Conservation (phyloP, 1,140 invertebrate genomes). For the Spodoptera litura region DNA sequence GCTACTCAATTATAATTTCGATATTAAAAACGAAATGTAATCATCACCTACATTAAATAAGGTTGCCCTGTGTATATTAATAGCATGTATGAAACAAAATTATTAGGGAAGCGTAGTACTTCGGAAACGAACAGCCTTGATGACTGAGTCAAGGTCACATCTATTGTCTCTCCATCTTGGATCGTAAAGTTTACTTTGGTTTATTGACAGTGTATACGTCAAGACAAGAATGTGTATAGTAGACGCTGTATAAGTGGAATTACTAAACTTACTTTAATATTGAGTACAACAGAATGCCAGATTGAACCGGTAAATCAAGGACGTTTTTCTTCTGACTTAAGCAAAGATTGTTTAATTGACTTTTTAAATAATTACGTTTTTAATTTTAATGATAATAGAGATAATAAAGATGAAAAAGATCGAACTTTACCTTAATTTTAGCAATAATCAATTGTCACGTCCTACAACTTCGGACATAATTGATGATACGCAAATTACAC, state of each 20-base stretch:
- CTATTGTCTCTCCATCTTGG: conserved; percentile 28
- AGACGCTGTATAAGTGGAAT: conserved; percentile 5
- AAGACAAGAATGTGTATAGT: background rate
- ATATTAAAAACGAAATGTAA: background rate
- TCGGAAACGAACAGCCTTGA: conserved; percentile 33
- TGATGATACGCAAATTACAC: conserved; percentile 46
- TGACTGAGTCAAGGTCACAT: conserved; percentile 41
- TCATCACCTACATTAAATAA: background rate
- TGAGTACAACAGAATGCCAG: background rate
- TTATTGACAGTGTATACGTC: conserved; percentile 13
- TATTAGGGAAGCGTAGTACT: conserved; percentile 13
- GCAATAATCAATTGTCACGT: conserved; percentile 2
- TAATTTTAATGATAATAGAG: background rate
- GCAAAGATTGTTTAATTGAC: background rate
- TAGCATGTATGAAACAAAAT: conserved; percentile 5
- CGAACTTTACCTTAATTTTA: background rate
- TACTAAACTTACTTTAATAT: background rate
- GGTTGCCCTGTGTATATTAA: background rate
- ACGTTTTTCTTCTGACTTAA: background rate
- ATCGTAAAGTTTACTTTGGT: conserved; percentile 32
- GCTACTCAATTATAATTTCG: background rate
- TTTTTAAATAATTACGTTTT: background rate
- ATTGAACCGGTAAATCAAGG: conserved; percentile 25
- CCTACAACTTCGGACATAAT: conserved; percentile 39
- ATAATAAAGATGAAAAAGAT: background rate